These are phyloP conservation scores for Elachura formosa DNA, from an alignment of 2,113 vertebrate species.

Conservation along the genomic window DNA sequence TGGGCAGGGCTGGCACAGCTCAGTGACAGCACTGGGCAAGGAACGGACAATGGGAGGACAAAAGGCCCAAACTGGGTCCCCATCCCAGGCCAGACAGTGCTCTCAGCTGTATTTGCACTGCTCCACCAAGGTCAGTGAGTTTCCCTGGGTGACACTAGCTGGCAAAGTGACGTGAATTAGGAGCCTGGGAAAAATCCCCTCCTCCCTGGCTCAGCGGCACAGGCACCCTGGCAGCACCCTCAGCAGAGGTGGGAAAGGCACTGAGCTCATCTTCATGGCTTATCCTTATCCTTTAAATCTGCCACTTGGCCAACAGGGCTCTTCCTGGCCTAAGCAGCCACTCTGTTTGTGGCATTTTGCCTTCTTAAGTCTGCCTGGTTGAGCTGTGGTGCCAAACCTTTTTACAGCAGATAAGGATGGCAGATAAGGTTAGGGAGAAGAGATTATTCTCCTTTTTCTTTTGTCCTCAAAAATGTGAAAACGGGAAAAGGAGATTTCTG, in stretches of 20 bases:
- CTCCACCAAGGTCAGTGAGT: background rate
- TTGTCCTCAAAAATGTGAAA: background rate
- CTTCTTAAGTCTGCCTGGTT: background rate
- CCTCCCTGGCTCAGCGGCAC: background rate
- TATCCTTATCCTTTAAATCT: background rate
- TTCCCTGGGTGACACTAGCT: background rate
- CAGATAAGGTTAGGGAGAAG: background rate
- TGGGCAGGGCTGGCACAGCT: background rate
- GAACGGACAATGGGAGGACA: background rate
- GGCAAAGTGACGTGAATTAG: background rate
- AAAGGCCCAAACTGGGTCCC: rapidly evolving
- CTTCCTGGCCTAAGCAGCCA: background rate
- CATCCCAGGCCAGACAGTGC: background rate
- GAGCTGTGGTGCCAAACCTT: background rate
- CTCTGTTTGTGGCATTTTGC: background rate
- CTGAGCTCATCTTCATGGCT: background rate
- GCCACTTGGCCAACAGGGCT: background rate
- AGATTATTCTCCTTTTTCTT: background rate
- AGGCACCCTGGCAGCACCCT: background rate
- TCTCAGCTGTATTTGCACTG: background rate
- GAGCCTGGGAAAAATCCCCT: background rate
- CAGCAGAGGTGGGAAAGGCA: background rate
- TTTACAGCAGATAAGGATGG: background rate
- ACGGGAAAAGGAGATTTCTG: conserved; percentile 16
- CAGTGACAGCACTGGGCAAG: rapidly evolving